A percentile compares a stretch with the other conserved stretches of the same genome.
Evolutionary conservation across 1,140 invertebrate genomes (phyloP).

Genomic region (Alviniconcha marisindica): DNA sequence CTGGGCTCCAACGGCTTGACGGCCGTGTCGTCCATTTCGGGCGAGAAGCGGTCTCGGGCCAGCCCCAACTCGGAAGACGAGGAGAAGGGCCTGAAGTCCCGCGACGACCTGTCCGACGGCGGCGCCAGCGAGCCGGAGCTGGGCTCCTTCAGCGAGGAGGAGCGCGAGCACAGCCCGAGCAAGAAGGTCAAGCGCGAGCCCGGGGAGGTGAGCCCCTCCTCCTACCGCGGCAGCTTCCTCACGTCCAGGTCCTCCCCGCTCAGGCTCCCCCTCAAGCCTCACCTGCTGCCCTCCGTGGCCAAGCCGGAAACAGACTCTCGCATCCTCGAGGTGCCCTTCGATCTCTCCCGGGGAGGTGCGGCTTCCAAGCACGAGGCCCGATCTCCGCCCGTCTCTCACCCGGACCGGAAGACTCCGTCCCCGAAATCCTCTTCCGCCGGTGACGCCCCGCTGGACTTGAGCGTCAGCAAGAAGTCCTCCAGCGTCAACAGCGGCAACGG

Average conservation of each 20-base stretch:
- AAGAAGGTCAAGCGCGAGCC: slow-evolving; percentile 29
- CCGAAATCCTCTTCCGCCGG: slow-evolving; percentile 26
- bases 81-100: slow-evolving; percentile 29
- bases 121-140: slow-evolving; percentile 64
- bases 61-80: slow-evolving; percentile 38
- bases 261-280: background rate
- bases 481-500: slow-evolving; percentile 18
- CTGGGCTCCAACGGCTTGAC: slow-evolving; percentile 34
- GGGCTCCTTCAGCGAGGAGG: slow-evolving; percentile 18
- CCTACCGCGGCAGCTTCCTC: slow-evolving; percentile 1
- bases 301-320: background rate
- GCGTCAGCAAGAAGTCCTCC: slow-evolving; percentile 40
- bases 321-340: slow-evolving; percentile 47
- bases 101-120: slow-evolving; percentile 53
- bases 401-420: slow-evolving; percentile 21
- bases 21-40: slow-evolving; percentile 9
- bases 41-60: slow-evolving; percentile 37
- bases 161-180: background rate
- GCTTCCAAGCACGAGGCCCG: background rate
- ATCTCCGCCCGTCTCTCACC: background rate
- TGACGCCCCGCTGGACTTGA: slow-evolving; percentile 63
- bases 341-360: slow-evolving; percentile 48
- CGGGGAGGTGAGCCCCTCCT: slow-evolving; percentile 28
- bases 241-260: background rate
- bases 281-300: background rate